A percentile compares a stretch with the other conserved stretches of the same genome.
Conservation (phyloP, 1,140 invertebrate genomes). For the Microplitis mediator region DNA sequence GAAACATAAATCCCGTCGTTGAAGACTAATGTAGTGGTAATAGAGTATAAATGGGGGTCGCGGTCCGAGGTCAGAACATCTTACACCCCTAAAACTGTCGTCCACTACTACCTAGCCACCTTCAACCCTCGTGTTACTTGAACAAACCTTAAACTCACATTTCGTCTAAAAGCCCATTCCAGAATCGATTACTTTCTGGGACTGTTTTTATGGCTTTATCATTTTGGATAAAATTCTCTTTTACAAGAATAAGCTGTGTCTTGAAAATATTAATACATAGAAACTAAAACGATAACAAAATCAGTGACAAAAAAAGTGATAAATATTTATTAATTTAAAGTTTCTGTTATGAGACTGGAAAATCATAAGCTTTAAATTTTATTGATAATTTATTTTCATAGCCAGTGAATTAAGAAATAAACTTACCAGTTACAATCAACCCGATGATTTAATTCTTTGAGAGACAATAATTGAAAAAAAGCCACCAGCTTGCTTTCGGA, state of each 20-base stretch:
- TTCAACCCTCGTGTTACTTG: slow-evolving; percentile 43
- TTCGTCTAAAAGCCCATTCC: slow-evolving; percentile 16
- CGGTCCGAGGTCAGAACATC: slow-evolving; percentile 58
- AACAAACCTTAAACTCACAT: slow-evolving; percentile 60
- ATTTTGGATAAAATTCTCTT: neutral
- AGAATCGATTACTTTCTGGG: slow-evolving; percentile 48
- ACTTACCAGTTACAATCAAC: too few relatives aligned
- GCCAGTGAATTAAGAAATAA: too few relatives aligned
- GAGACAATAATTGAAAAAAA: too few relatives aligned
- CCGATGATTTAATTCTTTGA: too few relatives aligned
- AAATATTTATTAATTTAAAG: too few relatives aligned
- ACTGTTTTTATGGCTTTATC: slow-evolving; percentile 46
- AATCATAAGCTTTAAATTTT: too few relatives aligned
- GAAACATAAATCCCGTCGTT: slow-evolving; percentile 58
- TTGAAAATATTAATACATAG: too few relatives aligned
- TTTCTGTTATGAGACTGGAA: too few relatives aligned
- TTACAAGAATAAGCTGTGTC: neutral
- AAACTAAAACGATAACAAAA: too few relatives aligned
- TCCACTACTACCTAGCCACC: slow-evolving; percentile 41
- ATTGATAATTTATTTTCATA: too few relatives aligned
- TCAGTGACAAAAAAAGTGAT: too few relatives aligned
- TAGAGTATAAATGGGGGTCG: slow-evolving; percentile 63
- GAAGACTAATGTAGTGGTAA: slow-evolving; percentile 63
- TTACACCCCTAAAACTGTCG: slow-evolving; percentile 53
- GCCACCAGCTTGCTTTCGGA: too few relatives aligned